phyloP scores from a whole-genome alignment of 2,797 vertebrate species.

The Calcarius lapponicus region DNA sequence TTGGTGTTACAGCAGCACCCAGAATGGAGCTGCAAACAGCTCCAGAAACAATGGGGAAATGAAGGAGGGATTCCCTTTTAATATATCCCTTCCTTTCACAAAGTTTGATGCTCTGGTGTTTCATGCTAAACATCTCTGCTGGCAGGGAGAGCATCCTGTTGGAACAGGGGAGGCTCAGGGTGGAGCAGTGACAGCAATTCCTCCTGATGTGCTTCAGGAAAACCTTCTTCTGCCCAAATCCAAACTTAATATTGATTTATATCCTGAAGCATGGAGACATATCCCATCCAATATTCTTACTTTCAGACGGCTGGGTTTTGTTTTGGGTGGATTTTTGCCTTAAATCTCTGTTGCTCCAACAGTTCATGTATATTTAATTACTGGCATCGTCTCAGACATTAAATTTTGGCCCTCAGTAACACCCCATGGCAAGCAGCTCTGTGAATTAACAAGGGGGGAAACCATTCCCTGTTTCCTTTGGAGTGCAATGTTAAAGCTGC shows the following conservation, averaged over 20 bases:
- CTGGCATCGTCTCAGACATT: background rate
- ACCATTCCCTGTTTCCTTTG: constrained; percentile 27
- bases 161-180: background rate
- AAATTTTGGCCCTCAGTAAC: constrained; percentile 25
- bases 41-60: background rate
- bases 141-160: background rate
- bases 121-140: background rate
- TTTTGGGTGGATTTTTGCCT: constrained; percentile 46
- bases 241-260: background rate
- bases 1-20: background rate
- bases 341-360: background rate
- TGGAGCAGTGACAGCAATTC: background rate
- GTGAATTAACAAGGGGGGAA: constrained; percentile 26
- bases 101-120: background rate
- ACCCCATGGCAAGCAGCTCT: background rate
- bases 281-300: background rate
- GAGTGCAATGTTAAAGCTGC: constrained; percentile 11
- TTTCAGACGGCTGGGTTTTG: background rate
- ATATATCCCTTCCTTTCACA: background rate
- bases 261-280: background rate
- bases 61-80: background rate
- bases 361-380: constrained; percentile 1
- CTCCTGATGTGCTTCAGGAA: background rate
- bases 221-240: background rate
- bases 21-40: background rate